Conservation (phyloP, 1,140 invertebrate genomes). For the Nasonia giraulti region DNA sequence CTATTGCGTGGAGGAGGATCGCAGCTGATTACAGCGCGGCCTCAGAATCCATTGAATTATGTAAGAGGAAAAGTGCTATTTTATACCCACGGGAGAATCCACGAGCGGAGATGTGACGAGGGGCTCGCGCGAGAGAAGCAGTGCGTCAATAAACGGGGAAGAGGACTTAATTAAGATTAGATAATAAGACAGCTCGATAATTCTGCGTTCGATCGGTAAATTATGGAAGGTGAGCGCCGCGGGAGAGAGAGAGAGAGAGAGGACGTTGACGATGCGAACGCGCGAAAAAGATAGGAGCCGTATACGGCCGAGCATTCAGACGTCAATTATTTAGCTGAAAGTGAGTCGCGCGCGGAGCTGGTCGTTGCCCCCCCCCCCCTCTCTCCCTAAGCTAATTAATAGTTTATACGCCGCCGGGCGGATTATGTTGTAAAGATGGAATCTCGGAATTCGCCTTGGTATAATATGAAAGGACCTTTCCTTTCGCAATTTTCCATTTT, state of each 20-base stretch:
- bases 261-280: background rate
- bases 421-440: background rate
- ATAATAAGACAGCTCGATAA: conserved; percentile 34
- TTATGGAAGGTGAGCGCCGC: too few relatives aligned
- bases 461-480: too few relatives aligned
- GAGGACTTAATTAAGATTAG: conserved; percentile 47
- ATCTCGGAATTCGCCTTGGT: background rate
- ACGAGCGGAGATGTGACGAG: background rate
- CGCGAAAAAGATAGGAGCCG: conserved; percentile 1
- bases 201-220: conserved; percentile 14
- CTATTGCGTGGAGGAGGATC: conserved; percentile 8
- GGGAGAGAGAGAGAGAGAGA: too few relatives aligned
- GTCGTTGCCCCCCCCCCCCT: background rate
- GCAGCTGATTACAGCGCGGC: background rate
- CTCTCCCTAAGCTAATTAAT: conserved; percentile 27
- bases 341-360: background rate
- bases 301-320: conserved; percentile 12
- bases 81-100: background rate
- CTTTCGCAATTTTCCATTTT: background rate
- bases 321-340: conserved; percentile 37
- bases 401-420: background rate
- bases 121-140: background rate
- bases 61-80: conserved; percentile 34
- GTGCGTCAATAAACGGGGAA: background rate
- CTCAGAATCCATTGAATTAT: conserved; percentile 21